A percentile compares a stretch with the other conserved stretches of the same genome.
Evolutionary conservation across 2,113 vertebrate genomes (phyloP).

Genomic region (Tamias sibiricus): DNA sequence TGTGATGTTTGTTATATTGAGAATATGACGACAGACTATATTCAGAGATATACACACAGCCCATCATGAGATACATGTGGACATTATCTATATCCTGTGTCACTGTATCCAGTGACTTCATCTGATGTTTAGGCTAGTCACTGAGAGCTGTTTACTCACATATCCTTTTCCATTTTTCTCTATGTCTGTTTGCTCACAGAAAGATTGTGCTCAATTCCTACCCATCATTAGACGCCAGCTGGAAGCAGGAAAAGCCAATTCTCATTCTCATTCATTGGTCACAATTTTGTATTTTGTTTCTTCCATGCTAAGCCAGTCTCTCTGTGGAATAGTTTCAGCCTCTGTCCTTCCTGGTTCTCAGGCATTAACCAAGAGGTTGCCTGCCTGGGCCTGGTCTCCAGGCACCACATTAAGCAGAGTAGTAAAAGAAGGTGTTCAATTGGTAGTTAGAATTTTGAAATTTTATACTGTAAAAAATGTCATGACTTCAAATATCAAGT

Average conservation of each 20-base stretch:
- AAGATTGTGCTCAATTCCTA: background rate
- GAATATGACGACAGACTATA: background rate
- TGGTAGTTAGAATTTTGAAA: background rate
- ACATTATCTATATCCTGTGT: background rate
- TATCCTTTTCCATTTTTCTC: background rate
- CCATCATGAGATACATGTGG: background rate
- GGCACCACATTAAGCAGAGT: background rate
- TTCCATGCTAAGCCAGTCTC: background rate
- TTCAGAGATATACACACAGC: background rate
- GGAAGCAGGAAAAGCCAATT: background rate
- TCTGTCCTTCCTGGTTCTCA: background rate
- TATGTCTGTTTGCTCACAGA: background rate
- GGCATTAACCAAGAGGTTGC: background rate
- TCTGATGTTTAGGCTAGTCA: background rate
- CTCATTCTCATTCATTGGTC: background rate
- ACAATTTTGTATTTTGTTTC: background rate
- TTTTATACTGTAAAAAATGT: background rate
- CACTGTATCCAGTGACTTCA: background rate
- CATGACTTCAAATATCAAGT: background rate
- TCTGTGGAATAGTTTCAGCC: background rate
- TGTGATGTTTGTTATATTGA: background rate
- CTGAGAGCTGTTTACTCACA: background rate
- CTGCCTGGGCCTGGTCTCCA: background rate
- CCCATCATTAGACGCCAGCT: background rate
- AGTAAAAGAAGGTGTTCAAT: background rate